A percentile compares a stretch with the other conserved stretches of the same genome.
Conservation (phyloP, 2,113 vertebrate species). For the Murina feae region DNA sequence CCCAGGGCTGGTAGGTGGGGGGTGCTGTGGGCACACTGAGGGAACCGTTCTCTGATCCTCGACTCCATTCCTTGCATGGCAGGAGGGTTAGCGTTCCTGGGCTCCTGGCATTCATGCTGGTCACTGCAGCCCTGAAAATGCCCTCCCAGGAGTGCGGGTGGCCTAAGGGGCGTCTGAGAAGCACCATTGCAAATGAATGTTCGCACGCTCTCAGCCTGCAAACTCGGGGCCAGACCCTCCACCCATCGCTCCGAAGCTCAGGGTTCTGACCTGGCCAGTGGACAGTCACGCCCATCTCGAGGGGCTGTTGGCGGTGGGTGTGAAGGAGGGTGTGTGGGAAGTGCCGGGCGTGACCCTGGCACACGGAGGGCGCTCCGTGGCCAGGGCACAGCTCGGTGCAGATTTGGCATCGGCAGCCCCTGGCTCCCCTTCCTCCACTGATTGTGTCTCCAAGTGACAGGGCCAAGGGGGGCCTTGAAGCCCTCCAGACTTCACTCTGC, state of each 20-base stretch:
- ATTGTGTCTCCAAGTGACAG: slow-evolving; percentile 1
- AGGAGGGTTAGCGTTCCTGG: background rate
- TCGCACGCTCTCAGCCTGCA: background rate
- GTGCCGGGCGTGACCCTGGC: accelerated
- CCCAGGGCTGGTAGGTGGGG: too few species aligned
- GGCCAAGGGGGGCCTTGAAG: background rate
- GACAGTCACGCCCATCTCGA: background rate
- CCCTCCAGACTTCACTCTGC: slow-evolving; percentile 19
- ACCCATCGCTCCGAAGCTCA: background rate
- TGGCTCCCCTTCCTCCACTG: background rate
- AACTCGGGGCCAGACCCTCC: background rate
- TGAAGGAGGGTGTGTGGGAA: background rate
- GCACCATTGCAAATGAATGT: background rate
- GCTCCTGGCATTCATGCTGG: background rate
- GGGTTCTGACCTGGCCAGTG: background rate
- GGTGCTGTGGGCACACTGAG: accelerated
- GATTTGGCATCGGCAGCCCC: background rate
- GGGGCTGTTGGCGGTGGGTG: background rate
- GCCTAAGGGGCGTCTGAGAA: background rate
- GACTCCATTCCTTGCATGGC: accelerated
- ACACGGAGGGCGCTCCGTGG: background rate
- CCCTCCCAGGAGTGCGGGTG: accelerated
- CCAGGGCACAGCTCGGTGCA: accelerated
- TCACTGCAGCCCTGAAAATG: background rate
- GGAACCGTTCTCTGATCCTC: background rate